Base-by-base conservation (phyloP, 2,113 vertebrate species). In the Melanocharis versteri region DNA sequence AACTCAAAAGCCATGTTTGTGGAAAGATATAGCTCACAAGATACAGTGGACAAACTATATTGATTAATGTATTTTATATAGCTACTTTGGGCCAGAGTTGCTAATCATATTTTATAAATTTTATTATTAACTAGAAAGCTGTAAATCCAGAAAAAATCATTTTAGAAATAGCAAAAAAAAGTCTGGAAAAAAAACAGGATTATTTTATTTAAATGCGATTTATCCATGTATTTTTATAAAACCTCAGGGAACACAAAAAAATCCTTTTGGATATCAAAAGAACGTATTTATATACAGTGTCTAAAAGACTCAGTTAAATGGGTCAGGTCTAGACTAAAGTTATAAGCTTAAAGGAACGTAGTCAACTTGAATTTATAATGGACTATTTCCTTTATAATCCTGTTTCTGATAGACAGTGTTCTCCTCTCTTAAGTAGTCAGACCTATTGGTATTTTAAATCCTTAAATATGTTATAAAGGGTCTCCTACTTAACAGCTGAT, bases 1-100 rank as follows among this genome's bases (percentile, higher is more conserved):
- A 91, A 69, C 7, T 40, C 53, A 64, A 91, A 86, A 83, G 9
- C 4, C 27, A 37, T 21, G 12, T 56, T 50, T 87, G 2, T 14
- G 39, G 37, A 79, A 94, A 68, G 24, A 28, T 66, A 31, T 0
- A 50, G 14, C 26, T 92, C 18, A 62, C 16, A 91, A 64, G 12
- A 60, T 40, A 66, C 0, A 7, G 22, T 26, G 37, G 17, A 60
- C 11, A 84, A 78, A 70, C 0, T 0, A 22, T 47, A 56, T 28
- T 60, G 19, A 22, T 44, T 40, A 51, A 75, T 58, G 5, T 47
- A 27, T 68, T 86, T 60, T 70, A 60, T 73, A 54, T 10, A 75
- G 8, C 6, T 66, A 33, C 11, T 77, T 91, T 87, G 85, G 56
- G 44, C 84, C 30, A 66, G 28, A 77, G 16, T 15, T 65, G 13